Evolutionary conservation across 2,113 vertebrate species (phyloP).

Genomic region (Origma solitaria): DNA sequence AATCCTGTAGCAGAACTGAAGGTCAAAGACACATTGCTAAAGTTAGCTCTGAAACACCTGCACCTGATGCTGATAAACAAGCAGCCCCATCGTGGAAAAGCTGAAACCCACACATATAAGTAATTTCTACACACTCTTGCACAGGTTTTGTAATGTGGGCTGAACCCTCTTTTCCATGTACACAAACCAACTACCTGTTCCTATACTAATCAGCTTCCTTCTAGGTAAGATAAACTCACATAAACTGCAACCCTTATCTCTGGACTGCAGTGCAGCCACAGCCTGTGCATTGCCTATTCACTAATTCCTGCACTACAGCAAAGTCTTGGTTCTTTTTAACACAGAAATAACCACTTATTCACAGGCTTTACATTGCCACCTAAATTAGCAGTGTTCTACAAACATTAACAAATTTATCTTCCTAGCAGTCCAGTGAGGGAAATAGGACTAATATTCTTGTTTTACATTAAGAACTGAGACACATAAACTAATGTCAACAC

Average conservation of each 20-base stretch:
- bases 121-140: neutral
- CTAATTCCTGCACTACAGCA: neutral
- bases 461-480: neutral
- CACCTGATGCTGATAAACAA: neutral
- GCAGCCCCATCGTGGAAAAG: neutral
- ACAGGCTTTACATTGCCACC: neutral
- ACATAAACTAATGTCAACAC: neutral
- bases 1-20: neutral
- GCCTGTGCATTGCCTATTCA: neutral
- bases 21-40: neutral
- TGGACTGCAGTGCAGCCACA: neutral
- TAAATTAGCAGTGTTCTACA: neutral
- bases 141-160: neutral
- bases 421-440: neutral
- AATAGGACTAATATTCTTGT: neutral
- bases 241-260: neutral
- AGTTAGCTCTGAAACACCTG: neutral
- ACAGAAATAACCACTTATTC: neutral
- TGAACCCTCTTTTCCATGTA: neutral
- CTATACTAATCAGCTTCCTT: neutral
- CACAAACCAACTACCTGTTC: neutral
- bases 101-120: neutral
- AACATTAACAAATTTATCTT: neutral
- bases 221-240: neutral
- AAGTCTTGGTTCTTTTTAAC: neutral